phyloP scores from a whole-genome alignment of 2,888 invertebrate genomes.

The Anodontia alba region DNA sequence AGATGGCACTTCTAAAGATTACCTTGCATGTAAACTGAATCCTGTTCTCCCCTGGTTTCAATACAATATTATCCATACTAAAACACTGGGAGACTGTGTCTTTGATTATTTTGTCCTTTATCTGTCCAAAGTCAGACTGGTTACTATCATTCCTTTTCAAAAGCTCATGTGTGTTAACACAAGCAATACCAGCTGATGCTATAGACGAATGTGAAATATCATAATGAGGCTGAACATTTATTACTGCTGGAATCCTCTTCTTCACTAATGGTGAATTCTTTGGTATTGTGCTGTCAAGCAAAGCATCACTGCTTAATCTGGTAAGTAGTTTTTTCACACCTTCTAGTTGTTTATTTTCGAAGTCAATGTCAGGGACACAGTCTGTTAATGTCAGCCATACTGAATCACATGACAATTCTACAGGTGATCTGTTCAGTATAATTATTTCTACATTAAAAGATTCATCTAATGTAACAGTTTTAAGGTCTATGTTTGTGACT shows the following conservation, averaged over 20 bases:
- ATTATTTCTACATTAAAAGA: slow-evolving; percentile 53
- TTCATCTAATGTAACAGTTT: slow-evolving; percentile 55
- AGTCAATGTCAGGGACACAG: slow-evolving; percentile 24
- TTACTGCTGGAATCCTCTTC: slow-evolving; percentile 62
- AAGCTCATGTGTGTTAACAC: slow-evolving; percentile 74
- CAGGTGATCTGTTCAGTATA: slow-evolving; percentile 58
- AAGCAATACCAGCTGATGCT: slow-evolving; percentile 69
- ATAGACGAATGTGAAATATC: slow-evolving; percentile 67
- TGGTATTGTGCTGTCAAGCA: slow-evolving; percentile 68
- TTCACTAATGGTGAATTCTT: slow-evolving; percentile 69
- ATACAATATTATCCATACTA: slow-evolving; percentile 82
- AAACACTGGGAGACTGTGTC: slow-evolving; percentile 86
- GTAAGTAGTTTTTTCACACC: slow-evolving; percentile 51
- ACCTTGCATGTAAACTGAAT: slow-evolving; percentile 85
- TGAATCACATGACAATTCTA: slow-evolving; percentile 61
- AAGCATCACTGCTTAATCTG: slow-evolving; percentile 69
- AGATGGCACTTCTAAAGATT: no score
- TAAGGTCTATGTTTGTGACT: slow-evolving; percentile 35
- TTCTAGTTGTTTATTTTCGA: slow-evolving; percentile 16
- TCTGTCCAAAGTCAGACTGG: slow-evolving; percentile 33
- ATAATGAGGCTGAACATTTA: slow-evolving; percentile 65
- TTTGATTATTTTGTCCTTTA: slow-evolving; percentile 45
- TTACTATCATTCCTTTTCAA: slow-evolving; percentile 75
- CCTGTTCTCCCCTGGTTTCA: slow-evolving; percentile 85
- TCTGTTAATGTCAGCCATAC: slow-evolving; percentile 63